Evolutionary conservation across 2,888 invertebrate species (phyloP).

Genomic region (Drosophila testacea): DNA sequence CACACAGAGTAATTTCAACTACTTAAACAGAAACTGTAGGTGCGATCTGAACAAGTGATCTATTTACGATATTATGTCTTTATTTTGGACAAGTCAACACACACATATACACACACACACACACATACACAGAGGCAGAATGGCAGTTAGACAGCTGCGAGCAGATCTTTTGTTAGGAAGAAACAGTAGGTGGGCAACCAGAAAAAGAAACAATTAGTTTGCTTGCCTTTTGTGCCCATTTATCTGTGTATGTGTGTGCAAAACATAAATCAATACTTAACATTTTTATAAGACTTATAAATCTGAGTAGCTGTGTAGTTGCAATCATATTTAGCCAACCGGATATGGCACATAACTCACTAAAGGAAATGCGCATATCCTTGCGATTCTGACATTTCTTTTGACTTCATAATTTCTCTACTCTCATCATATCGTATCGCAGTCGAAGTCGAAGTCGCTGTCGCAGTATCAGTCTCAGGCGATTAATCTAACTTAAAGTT

Average conservation of each 20-base stretch:
- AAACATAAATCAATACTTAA: constrained; percentile 52
- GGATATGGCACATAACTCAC: constrained; percentile 79
- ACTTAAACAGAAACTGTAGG: constrained; percentile 51
- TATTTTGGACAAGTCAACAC: constrained; percentile 64
- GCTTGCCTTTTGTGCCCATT: constrained; percentile 13
- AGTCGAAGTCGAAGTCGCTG: constrained; percentile 13
- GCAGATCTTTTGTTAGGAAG: constrained; percentile 44
- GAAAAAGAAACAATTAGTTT: constrained; percentile 46
- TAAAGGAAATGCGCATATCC: constrained; percentile 80
- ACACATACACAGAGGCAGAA: not conserved
- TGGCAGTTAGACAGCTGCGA: constrained; percentile 49
- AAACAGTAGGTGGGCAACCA: constrained; percentile 56
- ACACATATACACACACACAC: constrained; percentile 25
- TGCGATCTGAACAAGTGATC: constrained; percentile 74
- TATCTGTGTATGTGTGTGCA: constrained; percentile 17
- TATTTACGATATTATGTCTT: constrained; percentile 79
- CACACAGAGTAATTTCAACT: constrained; percentile 50
- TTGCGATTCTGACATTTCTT: constrained; percentile 74
- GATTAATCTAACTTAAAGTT: constrained; percentile 81
- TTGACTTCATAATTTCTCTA: constrained; percentile 54
- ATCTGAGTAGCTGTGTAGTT: constrained; percentile 35
- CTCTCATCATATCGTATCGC: constrained; percentile 23
- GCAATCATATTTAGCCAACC: constrained; percentile 76
- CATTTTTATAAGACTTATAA: constrained; percentile 34
- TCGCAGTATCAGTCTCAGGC: constrained; percentile 9